Conservation (phyloP, 2,797 vertebrate species). For the Taenioides sp. region DNA sequence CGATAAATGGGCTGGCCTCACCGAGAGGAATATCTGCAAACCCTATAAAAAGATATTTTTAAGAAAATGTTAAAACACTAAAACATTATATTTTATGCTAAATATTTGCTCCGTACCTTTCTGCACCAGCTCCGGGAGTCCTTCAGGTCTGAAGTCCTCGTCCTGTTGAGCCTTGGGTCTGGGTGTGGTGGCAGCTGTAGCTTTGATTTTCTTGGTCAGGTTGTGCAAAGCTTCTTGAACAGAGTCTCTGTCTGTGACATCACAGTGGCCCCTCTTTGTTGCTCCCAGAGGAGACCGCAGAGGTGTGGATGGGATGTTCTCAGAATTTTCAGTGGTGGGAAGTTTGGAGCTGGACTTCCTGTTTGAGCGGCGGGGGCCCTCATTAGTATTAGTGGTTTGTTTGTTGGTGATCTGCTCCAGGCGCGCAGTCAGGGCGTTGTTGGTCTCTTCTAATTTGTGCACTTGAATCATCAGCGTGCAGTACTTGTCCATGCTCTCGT, state of each 20-base stretch:
- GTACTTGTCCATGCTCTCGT: constrained; percentile 89
- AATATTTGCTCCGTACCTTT: constrained; percentile 75
- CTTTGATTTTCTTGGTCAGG: constrained; percentile 75
- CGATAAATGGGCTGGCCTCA: constrained; percentile 80
- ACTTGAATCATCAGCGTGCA: constrained; percentile 83
- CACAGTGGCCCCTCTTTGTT: constrained; percentile 70
- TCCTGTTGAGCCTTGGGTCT: constrained; percentile 39
- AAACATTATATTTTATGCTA: background rate
- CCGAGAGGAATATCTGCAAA: constrained; percentile 84
- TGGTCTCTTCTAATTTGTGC: constrained; percentile 85
- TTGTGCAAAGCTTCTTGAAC: constrained; percentile 74
- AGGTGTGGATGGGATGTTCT: constrained; percentile 52
- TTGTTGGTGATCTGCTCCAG: constrained; percentile 74
- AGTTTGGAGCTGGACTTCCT: constrained; percentile 51
- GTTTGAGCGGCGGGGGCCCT: constrained; percentile 31
- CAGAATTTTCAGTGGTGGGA: constrained; percentile 19
- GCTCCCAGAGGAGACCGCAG: constrained; percentile 45
- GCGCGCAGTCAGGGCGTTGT: constrained; percentile 75
- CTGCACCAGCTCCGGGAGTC: constrained; percentile 84
- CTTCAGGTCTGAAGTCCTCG: constrained; percentile 75
- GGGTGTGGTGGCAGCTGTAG: constrained; percentile 34
- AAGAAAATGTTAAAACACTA: background rate
- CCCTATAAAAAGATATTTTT: constrained; percentile 58
- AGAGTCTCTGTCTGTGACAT: constrained; percentile 54
- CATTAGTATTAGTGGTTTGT: constrained; percentile 2